Conservation (phyloP, 1,140 invertebrate genomes). For the Camponotus pennsylvanicus region DNA sequence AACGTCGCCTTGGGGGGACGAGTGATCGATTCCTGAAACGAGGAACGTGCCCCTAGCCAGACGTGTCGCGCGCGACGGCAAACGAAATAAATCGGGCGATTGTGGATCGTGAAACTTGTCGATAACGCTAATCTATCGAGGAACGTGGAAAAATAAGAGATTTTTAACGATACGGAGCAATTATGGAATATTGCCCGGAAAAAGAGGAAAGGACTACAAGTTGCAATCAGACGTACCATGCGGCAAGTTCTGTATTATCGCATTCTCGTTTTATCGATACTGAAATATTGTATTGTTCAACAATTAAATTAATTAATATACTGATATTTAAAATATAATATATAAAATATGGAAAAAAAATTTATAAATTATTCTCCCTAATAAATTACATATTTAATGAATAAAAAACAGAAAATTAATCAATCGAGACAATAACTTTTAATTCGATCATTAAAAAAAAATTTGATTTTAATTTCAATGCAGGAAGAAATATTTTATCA, state of each 20-base stretch:
- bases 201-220: neutral
- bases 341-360: neutral
- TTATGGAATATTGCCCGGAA: neutral
- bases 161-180: constrained; percentile 4
- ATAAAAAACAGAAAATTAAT: neutral
- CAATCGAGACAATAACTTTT: neutral
- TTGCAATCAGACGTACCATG: neutral
- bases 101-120: constrained; percentile 20
- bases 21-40: constrained; percentile 60
- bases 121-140: constrained; percentile 35
- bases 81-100: constrained; percentile 41
- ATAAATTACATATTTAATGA: neutral
- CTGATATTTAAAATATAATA: neutral
- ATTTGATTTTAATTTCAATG: neutral
- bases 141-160: neutral
- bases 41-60: neutral
- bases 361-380: neutral
- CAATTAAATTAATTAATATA: neutral
- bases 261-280: neutral
- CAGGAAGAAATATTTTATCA: constrained; percentile 1
- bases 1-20: constrained; percentile 49
- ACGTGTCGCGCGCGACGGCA: constrained; percentile 1
- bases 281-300: neutral
- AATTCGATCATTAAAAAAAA: neutral
- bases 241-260: neutral